Base-by-base conservation (phyloP, 1,140 invertebrate species). In the Paralvinella palmiformis region DNA sequence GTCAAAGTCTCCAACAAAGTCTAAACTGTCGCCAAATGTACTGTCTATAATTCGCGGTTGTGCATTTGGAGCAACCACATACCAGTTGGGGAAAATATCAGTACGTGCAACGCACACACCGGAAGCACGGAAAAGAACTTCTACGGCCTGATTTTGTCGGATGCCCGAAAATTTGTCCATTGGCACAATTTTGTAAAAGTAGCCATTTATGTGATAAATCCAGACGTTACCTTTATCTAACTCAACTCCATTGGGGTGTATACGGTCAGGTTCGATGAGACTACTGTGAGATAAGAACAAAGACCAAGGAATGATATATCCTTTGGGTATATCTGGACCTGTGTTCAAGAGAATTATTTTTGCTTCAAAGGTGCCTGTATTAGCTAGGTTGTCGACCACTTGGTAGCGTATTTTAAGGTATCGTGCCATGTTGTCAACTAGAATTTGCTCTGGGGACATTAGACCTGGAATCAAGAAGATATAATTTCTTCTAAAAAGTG, bases 251-350 rank as follows among this genome's bases (percentile, higher is more conserved):
- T 62, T 62, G 5, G 60, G 60, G 1, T 32, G 60, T 27, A 62
- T 50, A n/a, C 22, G 22, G 3, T 45, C 58, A 0, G 73, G 73
- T 50, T 77, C 71, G 15, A 75, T 65, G 67, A 73, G 65, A 41
- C 71, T 65, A 17, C 71, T 66, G 57, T 75, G 70, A 55, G 67
- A 72, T 53, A 74, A 72, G 35, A 68, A 71, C 58, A 76, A 68
- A 0, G 52, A 67, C 75, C 75, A 76, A n/a, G n/a, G n/a, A n/a
- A n/a, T n/a, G 15, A 70, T 68, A 17, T 52, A 35, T 22, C 52
- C 48, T n/a, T 63, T 63, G 2, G 73, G 61, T 0, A 62, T 5
- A 10, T 60, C 55, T 13, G 33, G 15, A 10, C 73, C 71, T 17
- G 59, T 69, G 63, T 76, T 76, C 35, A 68, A 73, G 13, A 76